A percentile compares a stretch with the other conserved stretches of the same genome.
Conservation (phyloP, 2,113 vertebrate species). For the Oreocharis arfaki region DNA sequence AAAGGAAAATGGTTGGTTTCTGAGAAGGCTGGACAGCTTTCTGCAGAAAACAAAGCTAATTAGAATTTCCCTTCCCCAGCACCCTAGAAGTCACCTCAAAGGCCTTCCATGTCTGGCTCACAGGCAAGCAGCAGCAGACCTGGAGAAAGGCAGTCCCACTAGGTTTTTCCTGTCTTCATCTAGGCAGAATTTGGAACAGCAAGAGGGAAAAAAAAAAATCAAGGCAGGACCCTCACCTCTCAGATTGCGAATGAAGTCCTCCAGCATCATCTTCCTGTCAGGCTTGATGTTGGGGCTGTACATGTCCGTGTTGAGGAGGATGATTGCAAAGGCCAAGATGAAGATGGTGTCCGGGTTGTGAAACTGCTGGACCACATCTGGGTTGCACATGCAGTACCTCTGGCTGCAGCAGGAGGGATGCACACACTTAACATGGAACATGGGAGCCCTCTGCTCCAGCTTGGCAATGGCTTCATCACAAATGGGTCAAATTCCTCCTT, state of each 20-base stretch:
- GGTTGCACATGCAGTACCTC: constrained; percentile 99
- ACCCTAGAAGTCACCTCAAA: not conserved
- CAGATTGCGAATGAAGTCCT: constrained; percentile 97
- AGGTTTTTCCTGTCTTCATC: not conserved
- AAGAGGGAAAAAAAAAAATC: not conserved
- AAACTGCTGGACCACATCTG: constrained; percentile 97
- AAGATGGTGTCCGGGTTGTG: constrained; percentile 99
- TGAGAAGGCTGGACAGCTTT: not conserved
- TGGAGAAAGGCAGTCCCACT: not conserved
- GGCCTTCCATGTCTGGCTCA: not conserved
- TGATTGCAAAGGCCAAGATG: constrained; percentile 96
- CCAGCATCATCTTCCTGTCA: constrained; percentile 98
- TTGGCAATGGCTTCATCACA: not conserved
- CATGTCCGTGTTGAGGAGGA: constrained; percentile 99
- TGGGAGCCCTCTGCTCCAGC: not conserved
- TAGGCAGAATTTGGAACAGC: not conserved
- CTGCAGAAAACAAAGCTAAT: not conserved
- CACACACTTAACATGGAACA: not conserved
- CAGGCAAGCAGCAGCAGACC: not conserved
- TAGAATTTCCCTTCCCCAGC: not conserved
- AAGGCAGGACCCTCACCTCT: constrained; percentile 79
- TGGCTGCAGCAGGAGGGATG: constrained; percentile 78
- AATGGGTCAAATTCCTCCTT: not conserved
- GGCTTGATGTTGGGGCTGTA: constrained; percentile 99
- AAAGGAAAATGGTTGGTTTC: not conserved